Conservation (phyloP, 1,140 invertebrate genomes). For the Papilio glaucus region DNA sequence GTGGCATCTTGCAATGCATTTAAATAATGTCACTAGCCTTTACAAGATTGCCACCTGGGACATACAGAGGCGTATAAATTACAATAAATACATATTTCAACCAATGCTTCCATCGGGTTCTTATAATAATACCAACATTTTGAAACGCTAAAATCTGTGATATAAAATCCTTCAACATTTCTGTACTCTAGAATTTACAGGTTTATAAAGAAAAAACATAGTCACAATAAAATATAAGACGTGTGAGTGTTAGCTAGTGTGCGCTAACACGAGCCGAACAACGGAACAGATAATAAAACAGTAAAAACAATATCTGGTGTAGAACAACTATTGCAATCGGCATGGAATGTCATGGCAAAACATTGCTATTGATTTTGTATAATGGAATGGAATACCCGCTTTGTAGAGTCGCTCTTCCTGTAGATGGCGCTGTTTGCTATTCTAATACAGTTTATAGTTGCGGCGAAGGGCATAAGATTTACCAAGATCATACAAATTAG, state of each 20-base stretch:
- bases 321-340: constrained; percentile 61
- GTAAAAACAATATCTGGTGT: constrained; percentile 48
- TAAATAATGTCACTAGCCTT: not conserved
- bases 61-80: constrained; percentile 24
- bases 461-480: too few relatives aligned
- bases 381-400: constrained; percentile 57
- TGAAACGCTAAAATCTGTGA: constrained; percentile 11
- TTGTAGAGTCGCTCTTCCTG: not conserved
- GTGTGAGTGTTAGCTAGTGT: constrained; percentile 37
- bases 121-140: constrained; percentile 35
- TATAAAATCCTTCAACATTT: not conserved
- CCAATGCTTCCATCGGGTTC: constrained; percentile 33
- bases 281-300: constrained; percentile 44
- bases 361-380: constrained; percentile 50
- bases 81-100: constrained; percentile 21
- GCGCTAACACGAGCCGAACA: constrained; percentile 36
- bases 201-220: constrained; percentile 2
- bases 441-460: not conserved
- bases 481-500: too few relatives aligned
- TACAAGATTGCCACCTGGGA: not conserved
- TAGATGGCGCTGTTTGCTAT: constrained; percentile 46
- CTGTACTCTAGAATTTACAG: constrained; percentile 1
- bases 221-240: not conserved
- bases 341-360: constrained; percentile 56
- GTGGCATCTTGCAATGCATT: not conserved